phyloP scores from a whole-genome alignment of 2,888 invertebrate genomes.

The Dorcus hopei region DNA sequence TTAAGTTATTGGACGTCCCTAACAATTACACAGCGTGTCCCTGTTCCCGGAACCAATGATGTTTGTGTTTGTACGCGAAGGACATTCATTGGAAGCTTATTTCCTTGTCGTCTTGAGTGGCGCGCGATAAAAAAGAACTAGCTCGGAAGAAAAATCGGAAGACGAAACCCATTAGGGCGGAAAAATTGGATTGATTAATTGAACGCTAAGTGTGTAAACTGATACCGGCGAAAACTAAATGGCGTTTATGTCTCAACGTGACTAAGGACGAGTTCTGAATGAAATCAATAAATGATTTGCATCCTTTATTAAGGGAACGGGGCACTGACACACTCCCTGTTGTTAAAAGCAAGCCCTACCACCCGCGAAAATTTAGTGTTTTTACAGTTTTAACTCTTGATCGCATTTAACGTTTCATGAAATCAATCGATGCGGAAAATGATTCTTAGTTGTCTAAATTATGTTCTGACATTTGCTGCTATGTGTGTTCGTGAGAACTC shows the following conservation, averaged over 20 bases:
- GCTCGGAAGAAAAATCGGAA: neutral
- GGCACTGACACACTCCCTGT: too few species aligned
- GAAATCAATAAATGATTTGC: constrained; percentile 14
- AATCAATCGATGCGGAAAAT: too few species aligned
- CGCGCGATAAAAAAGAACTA: neutral
- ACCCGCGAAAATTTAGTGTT: too few species aligned
- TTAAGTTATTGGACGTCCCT: constrained; percentile 4
- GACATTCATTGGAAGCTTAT: too few species aligned
- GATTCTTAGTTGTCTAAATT: too few species aligned
- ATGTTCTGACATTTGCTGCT: too few species aligned
- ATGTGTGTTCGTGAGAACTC: too few species aligned
- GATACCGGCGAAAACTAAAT: constrained; percentile 8
- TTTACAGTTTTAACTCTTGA: too few species aligned
- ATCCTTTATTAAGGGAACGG: neutral
- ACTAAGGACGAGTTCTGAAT: constrained; percentile 11
- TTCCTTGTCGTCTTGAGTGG: too few species aligned
- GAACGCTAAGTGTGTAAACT: constrained; percentile 9
- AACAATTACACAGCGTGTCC: constrained; percentile 7
- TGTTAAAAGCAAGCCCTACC: too few species aligned
- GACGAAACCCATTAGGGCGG: neutral
- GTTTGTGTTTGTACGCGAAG: neutral
- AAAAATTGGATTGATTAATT: neutral
- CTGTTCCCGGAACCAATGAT: neutral
- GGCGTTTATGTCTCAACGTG: constrained; percentile 10
- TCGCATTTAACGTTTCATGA: too few species aligned